phyloP scores from a whole-genome alignment of 2,888 invertebrate species.

The Rhagonycha lutea region DNA sequence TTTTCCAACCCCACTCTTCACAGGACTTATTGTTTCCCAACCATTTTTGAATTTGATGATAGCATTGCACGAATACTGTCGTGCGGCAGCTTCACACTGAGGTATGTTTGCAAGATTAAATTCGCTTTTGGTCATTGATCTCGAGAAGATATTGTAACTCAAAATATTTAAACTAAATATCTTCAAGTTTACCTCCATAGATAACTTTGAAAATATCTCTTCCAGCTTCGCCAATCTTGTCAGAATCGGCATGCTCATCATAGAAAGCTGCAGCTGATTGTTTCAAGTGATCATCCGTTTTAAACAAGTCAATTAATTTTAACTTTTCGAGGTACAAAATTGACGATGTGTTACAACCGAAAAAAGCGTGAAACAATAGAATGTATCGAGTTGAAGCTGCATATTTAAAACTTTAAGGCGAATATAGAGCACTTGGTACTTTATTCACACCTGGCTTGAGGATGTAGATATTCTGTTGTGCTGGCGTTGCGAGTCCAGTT shows the following conservation, averaged over 20 bases:
- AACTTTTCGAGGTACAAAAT: too few species aligned
- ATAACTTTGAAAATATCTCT: not conserved
- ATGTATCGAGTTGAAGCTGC: too few species aligned
- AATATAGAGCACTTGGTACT: constrained; percentile 12
- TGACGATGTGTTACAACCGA: too few species aligned
- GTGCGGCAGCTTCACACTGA: constrained; percentile 20
- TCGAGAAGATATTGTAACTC: not conserved
- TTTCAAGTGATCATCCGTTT: too few species aligned
- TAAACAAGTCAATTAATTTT: too few species aligned
- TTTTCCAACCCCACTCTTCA: constrained; percentile 32
- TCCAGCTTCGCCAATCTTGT: constrained; percentile 8
- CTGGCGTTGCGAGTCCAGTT: constrained; percentile 14
- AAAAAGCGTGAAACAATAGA: too few species aligned
- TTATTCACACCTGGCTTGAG: constrained; percentile 21
- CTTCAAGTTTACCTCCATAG: constrained; percentile 2
- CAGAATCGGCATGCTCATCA: constrained; percentile 9
- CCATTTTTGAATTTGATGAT: constrained; percentile 12
- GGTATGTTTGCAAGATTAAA: constrained; percentile 9
- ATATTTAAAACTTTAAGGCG: too few species aligned
- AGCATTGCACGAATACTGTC: constrained; percentile 2
- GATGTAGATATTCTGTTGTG: constrained; percentile 2
- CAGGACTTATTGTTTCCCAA: constrained; percentile 9
- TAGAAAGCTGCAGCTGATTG: too few species aligned
- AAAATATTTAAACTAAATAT: too few species aligned
- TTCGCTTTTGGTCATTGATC: not conserved